Base-by-base conservation (phyloP, 2,113 vertebrate species). In the Pachypanchax playfairii region DNA sequence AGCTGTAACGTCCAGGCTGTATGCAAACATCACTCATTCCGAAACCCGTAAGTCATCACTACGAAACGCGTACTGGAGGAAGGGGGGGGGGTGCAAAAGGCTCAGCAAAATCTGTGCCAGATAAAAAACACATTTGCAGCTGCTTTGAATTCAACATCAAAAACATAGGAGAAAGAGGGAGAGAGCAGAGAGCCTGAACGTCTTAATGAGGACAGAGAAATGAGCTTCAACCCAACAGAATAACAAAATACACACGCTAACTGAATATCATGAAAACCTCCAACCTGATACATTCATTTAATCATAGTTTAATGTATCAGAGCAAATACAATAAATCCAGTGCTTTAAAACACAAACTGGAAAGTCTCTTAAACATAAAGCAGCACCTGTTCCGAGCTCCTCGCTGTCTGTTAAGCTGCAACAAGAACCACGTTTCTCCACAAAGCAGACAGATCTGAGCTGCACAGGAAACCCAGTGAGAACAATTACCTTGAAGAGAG, bases 11-110 rank as follows among this genome's bases (percentile, higher is more conserved):
- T 95, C 79, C 88, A 79, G 91, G 90, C 82, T 47, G 88, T 91
- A 93, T 98, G 87, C 96, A 94, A 98, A 98, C 94, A 94, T 94
- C 92, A 94, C 92, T 93, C 92, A 89, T 85, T 90, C 86, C 91
- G 93, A 94, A 56, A 95, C 96, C 94, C 96, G 93, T 89, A 93
- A 88, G 92, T 95, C 94, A 92, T 96, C 95, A 94, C 90, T 90
- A 95, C 95, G 95, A 93, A 92, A 90, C 93, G 75, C 92, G 91
- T 93, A 96, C 93, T 96, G 94, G 92, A 94, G 93, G 79, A 93
- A 88, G 85, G 92, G 89, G 90, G 90, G 88, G 41, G 73, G 54
- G n/a, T n/a, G 70, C 76, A 68, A 65, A 22, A 56, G 25, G 75
- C 93, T 90, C 83, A 84, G 94, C 90, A 90, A 94, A 94, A 89